Evolutionary conservation across 2,113 vertebrate genomes (phyloP), one percentile per base, ranked within the genome.

Genomic region (Phaethon lepturus): DNA sequence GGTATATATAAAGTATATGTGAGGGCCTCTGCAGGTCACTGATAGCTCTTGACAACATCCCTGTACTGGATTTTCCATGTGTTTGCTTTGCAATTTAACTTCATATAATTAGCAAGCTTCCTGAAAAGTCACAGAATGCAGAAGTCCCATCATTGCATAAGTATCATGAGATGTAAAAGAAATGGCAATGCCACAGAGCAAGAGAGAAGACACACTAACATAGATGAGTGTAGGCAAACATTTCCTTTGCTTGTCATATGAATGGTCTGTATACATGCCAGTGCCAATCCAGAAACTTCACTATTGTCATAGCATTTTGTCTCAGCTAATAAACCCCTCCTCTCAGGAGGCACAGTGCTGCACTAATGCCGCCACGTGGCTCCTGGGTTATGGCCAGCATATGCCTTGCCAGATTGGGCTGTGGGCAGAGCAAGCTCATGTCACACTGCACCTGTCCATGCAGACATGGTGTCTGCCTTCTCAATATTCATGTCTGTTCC

Each of bases 351-450:
- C 28, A 62, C 25, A 26, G 25, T 16, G 40, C 25, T 40, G 56
- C 1, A 0, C 7, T 72, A 19, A 2, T 9, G 58, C 40, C 1
- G 1, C 17, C 45, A 12, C 0, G 1, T 23, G 45, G 26, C 45
- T 81, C 15, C 45, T 22, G 47, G 11, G 28, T 33, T 38, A 47
- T 29, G 52, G 40, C 5, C 47, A 44, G 45, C 49, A 22, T 9
- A 31, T 20, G 66, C 45, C 58, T 35, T 60, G 44, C 62, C 53
- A 86, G 74, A 35, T 17, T 56, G 44, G 25, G 33, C 1, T 5
- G 15, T 24, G 40, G 55, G 33, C 28, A 26, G n/a, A 64, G 52
- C 18, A 67, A 68, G 7, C 3, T 23, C 40, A 12, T 6, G 44
- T 47, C 69, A 64, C 0, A 1, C n/a, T 67, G 40, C 69, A 75